Evolutionary conservation across 2,797 vertebrate genomes (phyloP).

Genomic region (Rhinichthys osculus): DNA sequence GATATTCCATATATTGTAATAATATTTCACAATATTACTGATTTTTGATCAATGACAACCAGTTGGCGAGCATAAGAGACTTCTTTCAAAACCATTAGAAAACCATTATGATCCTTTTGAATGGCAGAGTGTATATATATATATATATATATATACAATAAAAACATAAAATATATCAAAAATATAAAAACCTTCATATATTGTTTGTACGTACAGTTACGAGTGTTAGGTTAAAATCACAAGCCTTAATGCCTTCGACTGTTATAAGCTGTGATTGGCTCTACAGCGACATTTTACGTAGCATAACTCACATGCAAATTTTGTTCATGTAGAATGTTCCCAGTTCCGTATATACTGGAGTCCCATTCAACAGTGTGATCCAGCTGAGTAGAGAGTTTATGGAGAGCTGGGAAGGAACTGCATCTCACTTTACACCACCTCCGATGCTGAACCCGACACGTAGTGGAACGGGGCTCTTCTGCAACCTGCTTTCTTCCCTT

Average conservation of each 20-base stretch:
- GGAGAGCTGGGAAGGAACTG: conserved; percentile 16
- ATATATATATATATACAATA: not conserved
- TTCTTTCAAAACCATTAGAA: not conserved
- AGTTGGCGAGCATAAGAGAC: not conserved
- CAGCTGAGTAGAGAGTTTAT: conserved; percentile 59
- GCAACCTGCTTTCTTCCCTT: conserved; percentile 63
- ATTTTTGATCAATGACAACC: not conserved
- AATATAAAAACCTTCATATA: not conserved
- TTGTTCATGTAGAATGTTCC: conserved; percentile 60
- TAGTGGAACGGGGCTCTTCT: conserved; percentile 73
- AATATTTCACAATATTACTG: not conserved
- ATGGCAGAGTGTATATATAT: not conserved
- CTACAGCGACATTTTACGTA: not conserved
- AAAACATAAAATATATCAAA: not conserved
- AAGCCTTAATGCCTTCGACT: not conserved
- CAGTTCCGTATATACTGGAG: conserved; percentile 66
- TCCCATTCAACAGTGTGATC: conserved; percentile 77
- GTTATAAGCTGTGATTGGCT: not conserved
- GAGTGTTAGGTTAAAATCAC: not conserved
- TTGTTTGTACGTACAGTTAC: not conserved
- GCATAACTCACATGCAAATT: not conserved
- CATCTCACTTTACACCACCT: conserved; percentile 71
- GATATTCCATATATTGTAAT: not conserved
- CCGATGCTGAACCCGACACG: conserved; percentile 80
- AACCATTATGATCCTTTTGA: not conserved